Evolutionary conservation across 2,888 invertebrate species (phyloP), one percentile per base, ranked within the genome.

Genomic region (Synanthedon myopaeformis): DNA sequence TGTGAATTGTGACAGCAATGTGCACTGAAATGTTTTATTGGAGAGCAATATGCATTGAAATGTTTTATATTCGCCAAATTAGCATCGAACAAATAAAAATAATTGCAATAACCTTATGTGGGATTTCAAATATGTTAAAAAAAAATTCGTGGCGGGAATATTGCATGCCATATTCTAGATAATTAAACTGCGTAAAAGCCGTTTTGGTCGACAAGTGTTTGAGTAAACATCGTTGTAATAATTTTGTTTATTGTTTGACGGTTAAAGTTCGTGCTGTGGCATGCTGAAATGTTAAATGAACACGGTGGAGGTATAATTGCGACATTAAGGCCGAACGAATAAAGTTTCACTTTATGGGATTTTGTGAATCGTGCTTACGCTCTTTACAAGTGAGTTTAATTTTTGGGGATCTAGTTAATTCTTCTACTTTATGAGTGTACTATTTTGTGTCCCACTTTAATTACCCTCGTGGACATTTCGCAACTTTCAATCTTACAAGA

Each of bases 251-350:
- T 23, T 45, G 45, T 49, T 49, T 49, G 17, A 49, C 13, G 49
- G 53, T 41, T 51, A 14, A 48, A 55, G 54, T 57, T 57, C 59
- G 58, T 59, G 59, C 61, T 52, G 55, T 55, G 52, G 57, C 59
- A 59, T 59, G 59, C 54, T 54, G 57, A 53, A 49, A 49, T 52
- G 57, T n/a, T 14, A 42, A 42, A 42, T 42, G 45, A 12, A 14
- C 45, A 45, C 45, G 45, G 45, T 45, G 45, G 6, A 35, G 45
- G 45, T 13, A 45, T 45, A 45, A 45, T 45, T 13, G 14, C 45
- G n/a, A 45, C 45, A 14, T 45, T 13, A 13, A 35, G 35, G 35
- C 35, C 35, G 35, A 35, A 45, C 45, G 14, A 45, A 45, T 45
- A 45, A 45, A 12, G 45, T 45, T 45, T 45, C 3, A 10, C 6